Conservation (phyloP, 2,113 vertebrate genomes). For the Sinocyclocheilus anophthalmus region DNA sequence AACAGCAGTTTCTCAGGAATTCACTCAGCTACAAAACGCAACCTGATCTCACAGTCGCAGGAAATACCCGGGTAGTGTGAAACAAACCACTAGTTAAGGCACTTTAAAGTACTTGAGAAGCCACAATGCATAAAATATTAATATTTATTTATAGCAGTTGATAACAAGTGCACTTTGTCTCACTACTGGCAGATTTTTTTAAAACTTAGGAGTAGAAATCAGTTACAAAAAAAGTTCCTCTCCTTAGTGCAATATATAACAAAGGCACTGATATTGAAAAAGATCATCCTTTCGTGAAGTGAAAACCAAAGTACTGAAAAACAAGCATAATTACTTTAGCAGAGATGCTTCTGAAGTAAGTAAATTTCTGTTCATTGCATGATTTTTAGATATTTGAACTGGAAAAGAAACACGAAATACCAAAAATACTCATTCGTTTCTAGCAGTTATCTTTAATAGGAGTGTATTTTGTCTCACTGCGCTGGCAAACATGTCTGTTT, state of each 20-base stretch:
- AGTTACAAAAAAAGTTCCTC: too few relatives aligned
- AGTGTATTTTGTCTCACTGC: neutral
- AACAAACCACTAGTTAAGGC: neutral
- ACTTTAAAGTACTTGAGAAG: neutral
- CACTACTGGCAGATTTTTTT: neutral
- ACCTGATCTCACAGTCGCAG: neutral
- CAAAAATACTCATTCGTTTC: too few relatives aligned
- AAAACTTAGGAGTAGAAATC: too few relatives aligned
- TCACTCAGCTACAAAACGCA: neutral
- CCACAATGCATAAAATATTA: too few relatives aligned
- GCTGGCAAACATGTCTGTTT: neutral
- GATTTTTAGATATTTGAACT: neutral
- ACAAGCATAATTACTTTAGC: too few relatives aligned
- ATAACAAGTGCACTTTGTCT: neutral
- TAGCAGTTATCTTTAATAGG: too few relatives aligned
- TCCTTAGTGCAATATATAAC: too few relatives aligned
- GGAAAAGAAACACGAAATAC: too few relatives aligned
- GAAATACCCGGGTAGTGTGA: accelerated
- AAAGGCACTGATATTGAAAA: neutral
- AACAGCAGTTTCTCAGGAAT: constrained; percentile 26
- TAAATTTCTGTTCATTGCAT: too few relatives aligned
- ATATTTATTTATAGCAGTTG: neutral
- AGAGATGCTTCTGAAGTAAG: neutral
- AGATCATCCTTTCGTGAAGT: too few relatives aligned
- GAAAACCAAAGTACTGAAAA: neutral